A percentile compares a stretch with the other conserved stretches of the same genome.
Conservation (phyloP, 2,888 invertebrate species). For the Drosophila helvetica region DNA sequence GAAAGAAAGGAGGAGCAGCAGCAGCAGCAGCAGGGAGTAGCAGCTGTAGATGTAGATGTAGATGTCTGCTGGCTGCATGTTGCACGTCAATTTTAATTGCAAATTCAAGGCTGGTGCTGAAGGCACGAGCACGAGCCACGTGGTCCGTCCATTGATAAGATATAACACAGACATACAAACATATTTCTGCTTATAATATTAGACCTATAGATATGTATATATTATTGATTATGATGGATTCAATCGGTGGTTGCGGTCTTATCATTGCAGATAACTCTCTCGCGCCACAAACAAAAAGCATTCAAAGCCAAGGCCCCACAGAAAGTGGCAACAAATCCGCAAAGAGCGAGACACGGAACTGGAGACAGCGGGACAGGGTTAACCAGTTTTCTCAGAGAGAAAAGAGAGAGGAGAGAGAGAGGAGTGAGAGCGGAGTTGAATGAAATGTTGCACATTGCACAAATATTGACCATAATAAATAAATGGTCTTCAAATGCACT, state of each 20-base stretch:
- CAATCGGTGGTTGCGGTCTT: constrained; percentile 17
- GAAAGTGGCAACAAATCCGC: constrained; percentile 23
- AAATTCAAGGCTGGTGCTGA: constrained; percentile 32
- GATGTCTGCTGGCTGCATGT: constrained; percentile 23
- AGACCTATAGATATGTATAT: no score
- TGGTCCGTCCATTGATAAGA: constrained; percentile 23
- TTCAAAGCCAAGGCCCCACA: constrained; percentile 1
- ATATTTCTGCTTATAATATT: neutral
- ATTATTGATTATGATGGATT: constrained; percentile 27
- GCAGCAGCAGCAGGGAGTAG: constrained; percentile 5
- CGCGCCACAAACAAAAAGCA: neutral
- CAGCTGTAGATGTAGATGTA: neutral
- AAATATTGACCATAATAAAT: constrained; percentile 31
- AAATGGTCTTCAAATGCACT: constrained; percentile 15
- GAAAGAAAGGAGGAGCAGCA: constrained; percentile 21
- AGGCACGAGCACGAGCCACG: constrained; percentile 22
- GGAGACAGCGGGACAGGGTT: neutral
- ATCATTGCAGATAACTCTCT: constrained; percentile 27
- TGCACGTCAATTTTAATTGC: constrained; percentile 55
- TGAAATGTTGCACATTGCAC: neutral
- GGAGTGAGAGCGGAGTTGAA: neutral
- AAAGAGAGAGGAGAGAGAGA: neutral
- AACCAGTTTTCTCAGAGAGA: neutral
- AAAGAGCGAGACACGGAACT: constrained; percentile 11
- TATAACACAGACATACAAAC: neutral